Conservation (phyloP, 2,113 vertebrate species). For the Elephas maximus region DNA sequence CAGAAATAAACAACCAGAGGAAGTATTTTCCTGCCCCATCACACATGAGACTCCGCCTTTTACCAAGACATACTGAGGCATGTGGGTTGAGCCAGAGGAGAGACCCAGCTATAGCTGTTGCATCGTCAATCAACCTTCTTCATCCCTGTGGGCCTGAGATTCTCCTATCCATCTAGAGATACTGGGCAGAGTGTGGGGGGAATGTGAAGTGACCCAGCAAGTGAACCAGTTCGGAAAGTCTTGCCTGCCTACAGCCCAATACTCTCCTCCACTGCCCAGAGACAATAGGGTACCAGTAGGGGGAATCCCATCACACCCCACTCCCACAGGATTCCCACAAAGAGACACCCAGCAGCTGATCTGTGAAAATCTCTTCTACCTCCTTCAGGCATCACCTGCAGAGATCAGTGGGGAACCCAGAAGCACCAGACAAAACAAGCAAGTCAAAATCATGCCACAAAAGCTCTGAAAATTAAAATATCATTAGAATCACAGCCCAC, state of each 20-base stretch:
- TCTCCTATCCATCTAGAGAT: not conserved
- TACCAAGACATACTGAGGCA: not conserved
- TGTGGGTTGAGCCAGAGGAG: not conserved
- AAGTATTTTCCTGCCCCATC: not conserved
- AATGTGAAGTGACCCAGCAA: not conserved
- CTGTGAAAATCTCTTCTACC: not conserved
- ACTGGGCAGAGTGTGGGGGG: not conserved
- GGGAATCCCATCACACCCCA: not conserved
- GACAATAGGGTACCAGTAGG: not conserved
- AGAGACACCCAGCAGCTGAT: not conserved
- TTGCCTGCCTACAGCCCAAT: not conserved
- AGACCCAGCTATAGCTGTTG: not conserved
- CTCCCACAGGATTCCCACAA: not conserved
- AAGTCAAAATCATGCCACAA: not conserved
- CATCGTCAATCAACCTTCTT: not conserved
- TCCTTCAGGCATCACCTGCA: not conserved
- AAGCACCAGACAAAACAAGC: not conserved
- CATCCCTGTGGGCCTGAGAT: not conserved
- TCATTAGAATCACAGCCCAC: not conserved
- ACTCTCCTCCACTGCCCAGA: not conserved
- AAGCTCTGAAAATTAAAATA: not conserved
- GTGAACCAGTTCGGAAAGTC: not conserved
- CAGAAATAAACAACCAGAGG: not conserved
- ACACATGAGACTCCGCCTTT: not conserved
- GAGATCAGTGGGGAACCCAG: not conserved